Evolutionary conservation across 1,140 invertebrate species (phyloP).

Genomic region (Bombus sylvicola): DNA sequence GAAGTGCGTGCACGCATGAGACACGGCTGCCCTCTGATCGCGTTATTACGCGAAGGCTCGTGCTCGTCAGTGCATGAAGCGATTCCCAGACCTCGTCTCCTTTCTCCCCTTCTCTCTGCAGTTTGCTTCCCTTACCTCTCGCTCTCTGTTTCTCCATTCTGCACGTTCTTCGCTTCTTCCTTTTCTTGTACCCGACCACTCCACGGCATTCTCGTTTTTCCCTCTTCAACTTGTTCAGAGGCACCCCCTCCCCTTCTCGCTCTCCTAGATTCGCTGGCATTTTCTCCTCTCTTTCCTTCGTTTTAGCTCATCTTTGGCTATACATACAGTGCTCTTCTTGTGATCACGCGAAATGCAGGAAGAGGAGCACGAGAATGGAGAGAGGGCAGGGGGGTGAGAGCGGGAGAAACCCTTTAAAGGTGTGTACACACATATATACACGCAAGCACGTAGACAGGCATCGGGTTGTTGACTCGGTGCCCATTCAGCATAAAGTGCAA

Average conservation of each 20-base stretch:
- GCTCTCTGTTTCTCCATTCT: neutral
- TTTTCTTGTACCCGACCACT: neutral
- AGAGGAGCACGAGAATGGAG: slow-evolving; percentile 29
- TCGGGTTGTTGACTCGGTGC: slow-evolving; percentile 81
- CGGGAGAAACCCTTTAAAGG: slow-evolving; percentile 25
- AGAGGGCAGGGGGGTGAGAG: neutral
- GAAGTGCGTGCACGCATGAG: slow-evolving; percentile 64
- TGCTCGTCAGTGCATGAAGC: slow-evolving; percentile 76
- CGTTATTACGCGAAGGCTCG: slow-evolving; percentile 75
- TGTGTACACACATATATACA: slow-evolving; percentile 53
- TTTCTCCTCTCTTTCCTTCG: slow-evolving; percentile 50
- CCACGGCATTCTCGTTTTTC: slow-evolving; percentile 9
- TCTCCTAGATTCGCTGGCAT: neutral
- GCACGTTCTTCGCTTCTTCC: neutral
- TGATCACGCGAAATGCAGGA: slow-evolving; percentile 50
- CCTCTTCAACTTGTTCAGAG: slow-evolving; percentile 17
- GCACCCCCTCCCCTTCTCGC: neutral
- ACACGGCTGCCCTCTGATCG: slow-evolving; percentile 66
- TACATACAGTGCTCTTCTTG: slow-evolving; percentile 23
- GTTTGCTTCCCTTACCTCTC: neutral
- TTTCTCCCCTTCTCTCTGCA: slow-evolving; percentile 23
- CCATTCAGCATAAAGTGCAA: slow-evolving; percentile 82
- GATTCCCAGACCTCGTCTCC: slow-evolving; percentile 69
- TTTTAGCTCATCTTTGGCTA: slow-evolving; percentile 35
- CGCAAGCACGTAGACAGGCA: slow-evolving; percentile 53